phyloP scores from a whole-genome alignment of 2,797 vertebrate species.

The Typhlichthys eigenmanni region DNA sequence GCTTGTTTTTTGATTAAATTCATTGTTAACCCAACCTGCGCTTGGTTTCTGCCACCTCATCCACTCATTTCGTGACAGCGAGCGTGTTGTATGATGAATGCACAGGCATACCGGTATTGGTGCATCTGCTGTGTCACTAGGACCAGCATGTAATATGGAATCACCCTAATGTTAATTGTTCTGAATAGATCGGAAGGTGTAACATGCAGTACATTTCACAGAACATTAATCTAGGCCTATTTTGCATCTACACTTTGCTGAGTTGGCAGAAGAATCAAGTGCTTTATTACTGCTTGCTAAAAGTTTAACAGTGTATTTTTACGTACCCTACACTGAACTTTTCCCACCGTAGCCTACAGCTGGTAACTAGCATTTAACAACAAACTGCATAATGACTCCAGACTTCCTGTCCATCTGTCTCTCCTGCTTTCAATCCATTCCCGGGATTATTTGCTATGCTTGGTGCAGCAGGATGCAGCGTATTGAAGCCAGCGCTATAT shows the following conservation, averaged over 20 bases:
- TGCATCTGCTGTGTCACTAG: neutral
- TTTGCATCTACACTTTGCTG: neutral
- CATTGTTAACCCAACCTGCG: no score
- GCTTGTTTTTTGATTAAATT: no score
- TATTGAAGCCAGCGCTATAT: conserved; percentile 26
- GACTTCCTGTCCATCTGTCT: conserved; percentile 23
- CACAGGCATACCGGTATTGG: no score
- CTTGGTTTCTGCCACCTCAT: no score
- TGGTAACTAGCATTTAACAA: conserved; percentile 42
- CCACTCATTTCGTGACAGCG: no score
- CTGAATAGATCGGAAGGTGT: conserved; percentile 30
- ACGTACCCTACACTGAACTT: conserved; percentile 6
- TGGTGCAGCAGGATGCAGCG: conserved; percentile 15
- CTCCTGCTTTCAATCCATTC: conserved; percentile 20
- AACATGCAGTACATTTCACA: conserved; percentile 3
- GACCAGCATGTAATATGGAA: conserved; percentile 4
- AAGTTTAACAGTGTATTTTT: conserved; percentile 42
- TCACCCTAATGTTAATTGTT: conserved; percentile 51
- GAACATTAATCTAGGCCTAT: conserved; percentile 1
- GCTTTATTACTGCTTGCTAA: conserved; percentile 9
- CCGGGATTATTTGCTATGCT: no score
- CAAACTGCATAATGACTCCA: conserved; percentile 29
- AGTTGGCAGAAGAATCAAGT: conserved; percentile 7
- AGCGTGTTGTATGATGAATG: neutral
- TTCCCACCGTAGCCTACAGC: conserved; percentile 7